A percentile compares a stretch with the other conserved stretches of the same genome.
Conservation (phyloP, 2,888 invertebrate species). For the Mimachlamys varia region DNA sequence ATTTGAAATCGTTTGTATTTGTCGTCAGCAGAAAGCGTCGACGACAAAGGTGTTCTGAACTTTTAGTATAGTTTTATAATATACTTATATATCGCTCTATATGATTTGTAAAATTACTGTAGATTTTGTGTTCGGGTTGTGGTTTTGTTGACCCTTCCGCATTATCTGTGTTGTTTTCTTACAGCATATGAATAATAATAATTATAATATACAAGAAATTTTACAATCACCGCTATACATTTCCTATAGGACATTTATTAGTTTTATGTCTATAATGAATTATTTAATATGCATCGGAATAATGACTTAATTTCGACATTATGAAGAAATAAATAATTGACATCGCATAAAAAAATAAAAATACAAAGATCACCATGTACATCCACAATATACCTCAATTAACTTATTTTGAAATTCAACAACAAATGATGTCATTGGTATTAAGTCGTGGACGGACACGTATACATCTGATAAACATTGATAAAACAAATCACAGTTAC, state of each 20-base stretch:
- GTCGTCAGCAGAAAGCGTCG: too few relatives aligned
- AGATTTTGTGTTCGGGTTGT: too few relatives aligned
- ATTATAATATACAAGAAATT: conserved; percentile 20
- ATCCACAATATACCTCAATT: neutral
- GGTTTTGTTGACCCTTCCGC: too few relatives aligned
- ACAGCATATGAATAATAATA: too few relatives aligned
- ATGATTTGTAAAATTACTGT: too few relatives aligned
- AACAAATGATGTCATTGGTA: neutral
- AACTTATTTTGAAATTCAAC: neutral
- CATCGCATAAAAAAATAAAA: neutral
- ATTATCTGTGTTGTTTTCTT: too few relatives aligned
- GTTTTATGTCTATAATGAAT: neutral
- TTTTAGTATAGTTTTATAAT: too few relatives aligned
- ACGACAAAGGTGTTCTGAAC: too few relatives aligned
- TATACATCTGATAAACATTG: neutral
- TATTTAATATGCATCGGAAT: neutral
- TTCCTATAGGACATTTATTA: neutral
- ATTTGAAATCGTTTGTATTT: too few relatives aligned
- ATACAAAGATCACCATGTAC: neutral
- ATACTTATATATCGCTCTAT: too few relatives aligned
- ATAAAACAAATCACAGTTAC: neutral
- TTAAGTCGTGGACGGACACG: neutral
- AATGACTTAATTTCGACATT: neutral
- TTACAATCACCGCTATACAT: neutral
- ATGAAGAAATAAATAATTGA: neutral